A percentile compares a stretch with the other conserved stretches of the same genome.
These are phyloP conservation scores for Argyresthia albistria DNA, from an alignment of 2,888 invertebrate genomes.

Conservation along the genomic window DNA sequence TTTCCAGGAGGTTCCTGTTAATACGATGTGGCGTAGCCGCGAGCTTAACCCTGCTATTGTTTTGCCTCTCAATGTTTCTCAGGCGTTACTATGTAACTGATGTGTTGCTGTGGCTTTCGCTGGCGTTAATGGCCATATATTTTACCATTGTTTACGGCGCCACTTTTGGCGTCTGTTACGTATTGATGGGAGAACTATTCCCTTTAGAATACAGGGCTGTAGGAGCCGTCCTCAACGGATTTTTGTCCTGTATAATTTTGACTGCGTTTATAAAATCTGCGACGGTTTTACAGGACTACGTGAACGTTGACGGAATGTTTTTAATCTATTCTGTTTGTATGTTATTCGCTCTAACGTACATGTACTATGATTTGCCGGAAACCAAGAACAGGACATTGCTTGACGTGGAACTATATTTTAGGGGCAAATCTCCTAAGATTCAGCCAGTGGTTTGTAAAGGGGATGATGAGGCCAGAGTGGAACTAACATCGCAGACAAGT, in stretches of 20 bases:
- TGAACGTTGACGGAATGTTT: slow-evolving; percentile 7
- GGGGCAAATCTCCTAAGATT: not conserved
- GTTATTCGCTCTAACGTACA: slow-evolving; percentile 2
- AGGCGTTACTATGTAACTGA: not conserved
- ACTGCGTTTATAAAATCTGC: not conserved
- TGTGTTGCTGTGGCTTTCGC: slow-evolving; percentile 2
- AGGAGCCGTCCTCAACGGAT: slow-evolving; percentile 6
- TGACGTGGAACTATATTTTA: slow-evolving; percentile 4
- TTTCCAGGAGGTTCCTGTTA: slow-evolving; percentile 2
- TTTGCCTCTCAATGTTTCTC: not conserved
- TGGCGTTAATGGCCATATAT: slow-evolving; percentile 2
- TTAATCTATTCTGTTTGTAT: not conserved
- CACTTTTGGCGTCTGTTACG: slow-evolving; percentile 4
- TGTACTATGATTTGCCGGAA: slow-evolving; percentile 6
- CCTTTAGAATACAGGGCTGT: slow-evolving; percentile 9
- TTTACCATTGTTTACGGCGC: slow-evolving; percentile 2
- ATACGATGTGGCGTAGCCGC: not conserved
- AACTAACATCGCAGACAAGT: not conserved
- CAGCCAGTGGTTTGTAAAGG: not conserved
- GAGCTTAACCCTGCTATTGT: not conserved
- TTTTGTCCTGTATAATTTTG: not conserved
- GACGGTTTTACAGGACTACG: slow-evolving; percentile 1
- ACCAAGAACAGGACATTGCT: slow-evolving; percentile 5
- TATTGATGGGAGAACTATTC: slow-evolving; percentile 8
- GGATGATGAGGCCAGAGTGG: not conserved